phyloP scores from a whole-genome alignment of 2,113 vertebrate genomes.

The Erythrolamprus reginae region DNA sequence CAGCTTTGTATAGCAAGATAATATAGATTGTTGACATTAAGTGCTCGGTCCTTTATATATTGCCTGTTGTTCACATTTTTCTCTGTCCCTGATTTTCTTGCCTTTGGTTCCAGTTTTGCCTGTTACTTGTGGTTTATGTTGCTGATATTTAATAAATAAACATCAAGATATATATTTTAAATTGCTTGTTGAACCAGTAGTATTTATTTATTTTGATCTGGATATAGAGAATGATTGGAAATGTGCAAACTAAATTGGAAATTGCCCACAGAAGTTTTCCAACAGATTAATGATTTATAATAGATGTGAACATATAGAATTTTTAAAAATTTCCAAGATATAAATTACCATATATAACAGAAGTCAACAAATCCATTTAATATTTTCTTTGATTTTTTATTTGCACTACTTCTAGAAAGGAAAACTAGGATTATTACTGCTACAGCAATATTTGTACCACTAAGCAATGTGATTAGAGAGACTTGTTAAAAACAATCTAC shows the following conservation, averaged over 20 bases:
- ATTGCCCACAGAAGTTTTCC: neutral
- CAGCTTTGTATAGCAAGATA: neutral
- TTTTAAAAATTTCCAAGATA: neutral
- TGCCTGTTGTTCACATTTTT: neutral
- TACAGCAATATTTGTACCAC: neutral
- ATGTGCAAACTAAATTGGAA: neutral
- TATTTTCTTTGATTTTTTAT: neutral
- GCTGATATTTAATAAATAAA: neutral
- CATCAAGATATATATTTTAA: neutral
- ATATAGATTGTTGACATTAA: neutral
- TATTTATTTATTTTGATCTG: neutral
- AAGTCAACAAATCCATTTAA: neutral
- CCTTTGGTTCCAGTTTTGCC: neutral
- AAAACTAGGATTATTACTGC: neutral
- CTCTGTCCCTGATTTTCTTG: neutral
- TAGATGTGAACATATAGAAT: neutral
- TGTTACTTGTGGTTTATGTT: neutral
- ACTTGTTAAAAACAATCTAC: neutral
- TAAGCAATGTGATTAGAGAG: neutral
- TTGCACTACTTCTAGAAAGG: neutral
- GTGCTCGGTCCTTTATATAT: neutral
- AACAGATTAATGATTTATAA: neutral
- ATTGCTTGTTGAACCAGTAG: neutral
- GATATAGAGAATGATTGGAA: neutral
- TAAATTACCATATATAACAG: neutral